Conservation (phyloP, 2,113 vertebrate species). For the Psophia crepitans region DNA sequence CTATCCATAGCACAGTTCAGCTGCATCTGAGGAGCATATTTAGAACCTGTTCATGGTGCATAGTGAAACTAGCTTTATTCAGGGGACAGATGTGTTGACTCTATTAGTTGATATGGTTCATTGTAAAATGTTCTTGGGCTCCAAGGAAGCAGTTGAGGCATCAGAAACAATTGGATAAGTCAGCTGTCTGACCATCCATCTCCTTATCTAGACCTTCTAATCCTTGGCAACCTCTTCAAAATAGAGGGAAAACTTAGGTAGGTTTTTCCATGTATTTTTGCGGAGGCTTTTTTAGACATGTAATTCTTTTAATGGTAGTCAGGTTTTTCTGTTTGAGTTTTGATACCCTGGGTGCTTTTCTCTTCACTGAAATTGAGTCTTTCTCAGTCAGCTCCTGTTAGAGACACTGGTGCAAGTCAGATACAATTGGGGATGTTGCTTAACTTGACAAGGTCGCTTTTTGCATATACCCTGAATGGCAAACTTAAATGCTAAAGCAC, state of each 20-base stretch:
- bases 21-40: background rate
- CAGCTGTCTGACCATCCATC: background rate
- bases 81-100: background rate
- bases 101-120: background rate
- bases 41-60: background rate
- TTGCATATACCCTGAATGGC: background rate
- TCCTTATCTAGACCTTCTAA: background rate
- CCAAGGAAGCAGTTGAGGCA: background rate
- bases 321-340: background rate
- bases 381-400: background rate
- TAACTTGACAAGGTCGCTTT: background rate
- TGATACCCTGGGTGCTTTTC: background rate
- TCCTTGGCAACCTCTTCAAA: background rate
- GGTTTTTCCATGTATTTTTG: rapidly evolving
- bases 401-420: background rate
- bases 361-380: background rate
- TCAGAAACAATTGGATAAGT: background rate
- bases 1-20: background rate
- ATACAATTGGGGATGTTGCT: background rate
- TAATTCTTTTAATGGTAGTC: background rate
- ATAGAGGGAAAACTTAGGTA: background rate
- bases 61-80: background rate
- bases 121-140: background rate
- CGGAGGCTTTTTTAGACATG: background rate
- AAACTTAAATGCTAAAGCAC: background rate